phyloP scores from a whole-genome alignment of 2,797 vertebrate species.

The Melanotaenia maccullochi region DNA sequence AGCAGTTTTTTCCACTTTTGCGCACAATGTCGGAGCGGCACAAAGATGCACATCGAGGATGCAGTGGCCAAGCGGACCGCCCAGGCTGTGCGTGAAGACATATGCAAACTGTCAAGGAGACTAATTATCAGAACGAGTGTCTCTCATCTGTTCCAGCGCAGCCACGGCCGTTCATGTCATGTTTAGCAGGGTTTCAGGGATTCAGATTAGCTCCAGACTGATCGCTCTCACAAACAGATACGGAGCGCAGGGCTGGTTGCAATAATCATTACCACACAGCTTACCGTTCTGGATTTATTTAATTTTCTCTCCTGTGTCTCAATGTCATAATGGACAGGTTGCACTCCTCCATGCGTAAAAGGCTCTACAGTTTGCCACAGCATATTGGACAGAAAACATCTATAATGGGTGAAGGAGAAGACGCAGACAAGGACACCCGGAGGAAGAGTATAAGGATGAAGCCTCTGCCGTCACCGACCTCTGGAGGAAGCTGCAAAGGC shows the following conservation, averaged over 20 bases:
- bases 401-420: slow-evolving; percentile 93
- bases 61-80: slow-evolving; percentile 68
- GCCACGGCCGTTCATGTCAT: slow-evolving; percentile 75
- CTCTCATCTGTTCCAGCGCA: slow-evolving; percentile 62
- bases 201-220: slow-evolving; percentile 79
- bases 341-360: slow-evolving; percentile 98
- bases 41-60: slow-evolving; percentile 74
- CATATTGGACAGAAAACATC: slow-evolving; percentile 93
- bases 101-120: slow-evolving; percentile 79
- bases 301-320: slow-evolving; percentile 55
- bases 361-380: slow-evolving; percentile 98
- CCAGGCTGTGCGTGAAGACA: slow-evolving; percentile 75
- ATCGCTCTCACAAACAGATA: slow-evolving; percentile 70
- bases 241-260: slow-evolving; percentile 69
- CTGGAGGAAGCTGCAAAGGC: slow-evolving; percentile 84
- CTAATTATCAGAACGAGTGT: slow-evolving; percentile 61
- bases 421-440: slow-evolving; percentile 90
- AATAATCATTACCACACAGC: slow-evolving; percentile 58
- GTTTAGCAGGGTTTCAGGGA: slow-evolving; percentile 76
- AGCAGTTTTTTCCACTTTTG: slow-evolving; percentile 77
- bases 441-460: slow-evolving; percentile 94
- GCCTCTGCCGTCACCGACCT: slow-evolving; percentile 89
- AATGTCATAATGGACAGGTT: slow-evolving; percentile 94
- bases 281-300: slow-evolving; percentile 63
- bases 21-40: slow-evolving; percentile 77